Conservation (phyloP, 1,140 invertebrate genomes). For the Homalodisca vitripennis region DNA sequence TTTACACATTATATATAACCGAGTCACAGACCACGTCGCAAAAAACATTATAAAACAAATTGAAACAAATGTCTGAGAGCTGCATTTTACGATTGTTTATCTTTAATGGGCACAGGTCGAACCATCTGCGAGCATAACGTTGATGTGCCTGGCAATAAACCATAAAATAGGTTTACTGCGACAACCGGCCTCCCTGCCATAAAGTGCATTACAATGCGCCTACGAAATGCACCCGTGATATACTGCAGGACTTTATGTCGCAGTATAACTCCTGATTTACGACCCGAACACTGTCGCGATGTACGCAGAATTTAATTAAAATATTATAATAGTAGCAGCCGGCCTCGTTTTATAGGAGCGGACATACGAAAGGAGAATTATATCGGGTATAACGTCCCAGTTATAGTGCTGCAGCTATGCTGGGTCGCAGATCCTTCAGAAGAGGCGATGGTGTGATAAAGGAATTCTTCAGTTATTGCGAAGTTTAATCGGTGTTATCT, state of each 20-base stretch:
- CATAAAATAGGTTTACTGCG: constrained; percentile 22
- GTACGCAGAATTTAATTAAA: constrained; percentile 20
- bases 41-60: not conserved
- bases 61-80: not conserved
- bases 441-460: too few relatives aligned
- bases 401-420: too few relatives aligned
- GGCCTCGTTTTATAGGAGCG: too few relatives aligned
- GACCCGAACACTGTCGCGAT: not conserved
- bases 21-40: not conserved
- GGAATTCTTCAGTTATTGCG: too few relatives aligned
- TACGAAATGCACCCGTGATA: constrained; percentile 23
- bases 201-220: constrained; percentile 21
- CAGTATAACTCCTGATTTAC: constrained; percentile 5
- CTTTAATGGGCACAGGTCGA: not conserved
- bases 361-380: too few relatives aligned
- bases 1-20: too few relatives aligned
- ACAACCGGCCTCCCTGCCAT: not conserved
- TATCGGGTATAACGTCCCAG: too few relatives aligned
- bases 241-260: constrained; percentile 17
- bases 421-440: too few relatives aligned
- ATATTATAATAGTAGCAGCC: not conserved
- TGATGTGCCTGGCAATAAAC: constrained; percentile 19
- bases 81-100: not conserved
- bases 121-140: constrained; percentile 17
- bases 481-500: too few relatives aligned